Evolutionary conservation across 2,888 invertebrate species (phyloP).

Genomic region (Pollenia labialis): DNA sequence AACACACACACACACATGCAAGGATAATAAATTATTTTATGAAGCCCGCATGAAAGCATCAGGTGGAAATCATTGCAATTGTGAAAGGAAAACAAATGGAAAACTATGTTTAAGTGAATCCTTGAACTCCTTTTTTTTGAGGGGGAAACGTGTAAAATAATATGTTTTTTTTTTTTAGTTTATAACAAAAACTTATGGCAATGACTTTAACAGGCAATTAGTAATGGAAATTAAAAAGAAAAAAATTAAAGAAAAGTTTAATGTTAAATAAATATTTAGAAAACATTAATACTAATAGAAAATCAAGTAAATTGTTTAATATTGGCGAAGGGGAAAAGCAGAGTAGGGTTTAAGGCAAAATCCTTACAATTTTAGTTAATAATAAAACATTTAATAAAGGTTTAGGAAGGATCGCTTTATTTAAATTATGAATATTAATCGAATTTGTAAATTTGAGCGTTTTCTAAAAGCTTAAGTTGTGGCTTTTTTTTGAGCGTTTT

Average conservation of each 20-base stretch:
- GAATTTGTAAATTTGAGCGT: no score
- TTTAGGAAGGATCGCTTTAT: no score
- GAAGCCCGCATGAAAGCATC: slow-evolving; percentile 72
- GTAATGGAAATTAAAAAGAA: slow-evolving; percentile 60
- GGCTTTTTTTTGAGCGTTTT: no score
- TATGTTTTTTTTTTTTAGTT: slow-evolving; percentile 10
- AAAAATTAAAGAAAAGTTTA: slow-evolving; percentile 33
- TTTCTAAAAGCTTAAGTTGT: no score
- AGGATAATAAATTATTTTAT: slow-evolving; percentile 68
- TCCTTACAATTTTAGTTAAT: no score
- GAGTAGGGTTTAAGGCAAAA: background rate
- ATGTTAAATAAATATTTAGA: slow-evolving; percentile 65
- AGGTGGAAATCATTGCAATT: slow-evolving; percentile 69
- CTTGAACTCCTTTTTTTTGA: background rate
- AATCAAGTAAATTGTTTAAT: background rate
- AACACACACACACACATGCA: slow-evolving; percentile 51
- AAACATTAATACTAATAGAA: slow-evolving; percentile 51
- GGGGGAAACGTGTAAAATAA: background rate
- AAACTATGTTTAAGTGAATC: slow-evolving; percentile 36
- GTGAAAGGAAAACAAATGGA: slow-evolving; percentile 20
- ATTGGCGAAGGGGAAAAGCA: background rate
- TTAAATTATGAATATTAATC: no score
- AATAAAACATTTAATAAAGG: no score
- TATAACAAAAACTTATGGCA: slow-evolving; percentile 45
- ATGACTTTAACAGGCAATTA: slow-evolving; percentile 66